Evolutionary conservation across 2,797 vertebrate species (phyloP).

Genomic region (Mastacembelus armatus): DNA sequence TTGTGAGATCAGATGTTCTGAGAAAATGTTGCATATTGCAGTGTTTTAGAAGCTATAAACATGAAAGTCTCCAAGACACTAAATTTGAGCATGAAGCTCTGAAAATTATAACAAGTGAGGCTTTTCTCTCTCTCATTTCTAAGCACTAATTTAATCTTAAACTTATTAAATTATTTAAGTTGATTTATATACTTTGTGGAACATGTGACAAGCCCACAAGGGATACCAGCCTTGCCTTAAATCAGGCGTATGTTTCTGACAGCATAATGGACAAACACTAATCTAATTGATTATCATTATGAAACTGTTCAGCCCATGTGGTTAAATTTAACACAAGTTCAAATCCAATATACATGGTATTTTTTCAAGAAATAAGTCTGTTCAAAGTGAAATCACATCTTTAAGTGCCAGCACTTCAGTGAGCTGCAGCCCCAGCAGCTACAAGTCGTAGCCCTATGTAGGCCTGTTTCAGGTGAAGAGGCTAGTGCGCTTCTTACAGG

Average conservation of each 20-base stretch:
- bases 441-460: conserved; percentile 16
- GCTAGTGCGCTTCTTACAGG: conserved; percentile 43
- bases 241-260: conserved; percentile 42
- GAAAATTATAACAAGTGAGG: conserved; percentile 42
- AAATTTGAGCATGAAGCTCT: conserved; percentile 8
- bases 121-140: conserved; percentile 33
- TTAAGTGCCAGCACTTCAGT: conserved; percentile 42
- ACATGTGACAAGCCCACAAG: conserved; percentile 61
- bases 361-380: conserved; percentile 73
- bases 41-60: not conserved
- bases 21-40: not conserved
- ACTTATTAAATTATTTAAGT: conserved; percentile 61
- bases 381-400: conserved; percentile 64
- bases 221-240: conserved; percentile 22
- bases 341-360: conserved; percentile 72
- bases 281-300: conserved; percentile 66
- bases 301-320: conserved; percentile 58
- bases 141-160: conserved; percentile 51
- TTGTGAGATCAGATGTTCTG: not conserved
- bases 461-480: conserved; percentile 40
- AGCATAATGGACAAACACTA: conserved; percentile 34
- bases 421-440: too few species aligned
- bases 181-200: conserved; percentile 61
- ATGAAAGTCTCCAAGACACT: conserved; percentile 6
- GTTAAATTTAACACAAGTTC: conserved; percentile 56